These are phyloP conservation scores for Meiosimyza platycephala DNA, from an alignment of 2,888 invertebrate genomes.

Conservation along the genomic window DNA sequence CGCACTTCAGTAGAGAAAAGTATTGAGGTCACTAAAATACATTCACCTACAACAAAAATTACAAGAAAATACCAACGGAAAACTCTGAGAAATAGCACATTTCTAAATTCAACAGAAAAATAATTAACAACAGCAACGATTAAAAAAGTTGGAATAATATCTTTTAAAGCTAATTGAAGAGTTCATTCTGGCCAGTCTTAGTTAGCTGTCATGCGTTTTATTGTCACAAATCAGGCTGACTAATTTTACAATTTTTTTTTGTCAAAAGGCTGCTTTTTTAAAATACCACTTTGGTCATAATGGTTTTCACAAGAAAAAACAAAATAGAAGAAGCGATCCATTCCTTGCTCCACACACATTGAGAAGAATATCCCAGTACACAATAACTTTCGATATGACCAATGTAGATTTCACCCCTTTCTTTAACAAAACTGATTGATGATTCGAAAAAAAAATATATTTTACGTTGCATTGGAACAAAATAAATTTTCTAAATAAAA, in stretches of 20 bases:
- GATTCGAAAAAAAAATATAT: too few relatives aligned
- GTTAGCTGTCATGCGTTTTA: constrained; percentile 10
- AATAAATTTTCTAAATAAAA: too few relatives aligned
- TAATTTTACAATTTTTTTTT: not conserved
- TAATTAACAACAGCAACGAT: not conserved
- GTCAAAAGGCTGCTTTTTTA: not conserved
- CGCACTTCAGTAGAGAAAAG: not conserved
- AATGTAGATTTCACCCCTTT: too few relatives aligned
- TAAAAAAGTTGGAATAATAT: constrained; percentile 7
- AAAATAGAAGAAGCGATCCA: too few relatives aligned
- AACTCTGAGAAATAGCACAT: not conserved
- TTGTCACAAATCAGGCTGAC: not conserved
- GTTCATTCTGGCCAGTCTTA: not conserved
- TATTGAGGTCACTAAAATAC: constrained; percentile 19
- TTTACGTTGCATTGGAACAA: too few relatives aligned
- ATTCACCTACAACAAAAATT: constrained; percentile 18
- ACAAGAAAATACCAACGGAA: not conserved
- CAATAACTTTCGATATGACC: too few relatives aligned
- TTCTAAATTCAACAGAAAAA: not conserved
- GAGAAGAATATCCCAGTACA: too few relatives aligned
- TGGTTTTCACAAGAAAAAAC: too few relatives aligned
- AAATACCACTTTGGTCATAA: too few relatives aligned
- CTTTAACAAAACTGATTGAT: too few relatives aligned
- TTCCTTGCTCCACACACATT: too few relatives aligned
- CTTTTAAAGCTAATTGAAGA: constrained; percentile 21